These are phyloP conservation scores for Lissocephala sabroskyi DNA, from an alignment of 2,888 invertebrate species.

Conservation along the genomic window DNA sequence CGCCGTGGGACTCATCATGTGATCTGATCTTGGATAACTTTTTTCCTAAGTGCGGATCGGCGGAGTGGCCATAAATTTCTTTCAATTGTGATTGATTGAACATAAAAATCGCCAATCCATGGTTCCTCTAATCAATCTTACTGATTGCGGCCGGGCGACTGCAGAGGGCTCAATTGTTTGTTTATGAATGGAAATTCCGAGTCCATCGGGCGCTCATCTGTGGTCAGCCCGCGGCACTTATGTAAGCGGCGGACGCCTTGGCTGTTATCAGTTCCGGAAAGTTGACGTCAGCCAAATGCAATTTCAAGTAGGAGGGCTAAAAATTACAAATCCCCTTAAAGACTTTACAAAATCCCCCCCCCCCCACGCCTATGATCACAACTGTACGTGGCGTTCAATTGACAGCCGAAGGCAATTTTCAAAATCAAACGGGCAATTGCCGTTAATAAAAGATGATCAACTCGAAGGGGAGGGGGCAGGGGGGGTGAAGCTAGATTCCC, in stretches of 20 bases:
- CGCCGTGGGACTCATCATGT: slow-evolving; percentile 37
- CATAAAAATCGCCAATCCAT: slow-evolving; percentile 25
- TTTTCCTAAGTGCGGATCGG: slow-evolving; percentile 15
- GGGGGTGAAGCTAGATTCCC: too few species aligned
- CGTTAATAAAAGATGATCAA: slow-evolving; percentile 15
- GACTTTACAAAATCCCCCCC: too few species aligned
- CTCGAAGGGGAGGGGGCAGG: too few species aligned
- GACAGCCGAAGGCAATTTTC: too few species aligned
- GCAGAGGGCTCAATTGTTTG: neutral
- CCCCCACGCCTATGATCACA: too few species aligned
- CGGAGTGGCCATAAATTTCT: slow-evolving; percentile 28
- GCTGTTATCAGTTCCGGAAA: too few species aligned
- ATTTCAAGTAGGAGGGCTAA: too few species aligned
- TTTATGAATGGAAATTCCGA: slow-evolving; percentile 22
- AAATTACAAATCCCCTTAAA: too few species aligned
- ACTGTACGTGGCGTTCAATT: too few species aligned
- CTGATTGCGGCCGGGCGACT: slow-evolving; percentile 42
- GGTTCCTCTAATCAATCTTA: slow-evolving; percentile 16
- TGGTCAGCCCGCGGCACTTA: slow-evolving; percentile 28
- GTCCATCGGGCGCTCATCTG: slow-evolving; percentile 15
- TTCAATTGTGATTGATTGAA: slow-evolving; percentile 50
- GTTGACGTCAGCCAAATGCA: too few species aligned
- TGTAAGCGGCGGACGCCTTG: slow-evolving; percentile 22
- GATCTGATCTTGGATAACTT: slow-evolving; percentile 16
- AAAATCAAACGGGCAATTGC: slow-evolving; percentile 11